Base-by-base conservation (phyloP, 2,797 vertebrate species). In the Enteromius paludinosus region DNA sequence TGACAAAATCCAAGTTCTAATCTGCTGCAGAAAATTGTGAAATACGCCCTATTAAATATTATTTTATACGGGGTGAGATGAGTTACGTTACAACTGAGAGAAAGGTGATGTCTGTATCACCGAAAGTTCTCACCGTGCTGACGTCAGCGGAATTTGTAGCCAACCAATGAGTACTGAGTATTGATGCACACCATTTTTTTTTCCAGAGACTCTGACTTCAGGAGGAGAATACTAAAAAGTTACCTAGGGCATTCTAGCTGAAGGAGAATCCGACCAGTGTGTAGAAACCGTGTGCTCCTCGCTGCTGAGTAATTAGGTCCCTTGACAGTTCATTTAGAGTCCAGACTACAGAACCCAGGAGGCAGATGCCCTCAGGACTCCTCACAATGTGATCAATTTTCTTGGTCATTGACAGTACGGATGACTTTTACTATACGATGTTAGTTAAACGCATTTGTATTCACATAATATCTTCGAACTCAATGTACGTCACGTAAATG, bases 221-320 rank as follows among this genome's bases (percentile, higher is more conserved):
- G 49, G 74, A 84, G 23, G 41, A 30, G 65, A 76, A 78, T 76
- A 69, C 30, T 38, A 59, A 87, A 61, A 81, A 62, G 72, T 81
- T 65, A 62, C 43, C 47, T 38, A 47, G 74, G 62, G 74, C 70
- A 56, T 66, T 62, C 10, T 70, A 81, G 33, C 65, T 52, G 73
- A 64, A 81, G 77, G 81, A 85, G 80, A 83, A 77, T 78, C 78
- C 78, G 49, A 70, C 38, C 47, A 41, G 49, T 23, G 70, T 61
- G 64, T n/a, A 61, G 70, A 70, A 54, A 45, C 30, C 71, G 38
- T 52, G 59, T 38, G 23, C 69, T 56, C 18, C 41, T 65, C 69
- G 38, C 56, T 84, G 78, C 83, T 86, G 69, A 77, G 85, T 87
- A 89, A 89, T 89, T 86, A 86, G 85, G 72, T 89, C 87, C 87